phyloP scores from a whole-genome alignment of 2,888 invertebrate genomes.

The Cactoblastis cactorum region DNA sequence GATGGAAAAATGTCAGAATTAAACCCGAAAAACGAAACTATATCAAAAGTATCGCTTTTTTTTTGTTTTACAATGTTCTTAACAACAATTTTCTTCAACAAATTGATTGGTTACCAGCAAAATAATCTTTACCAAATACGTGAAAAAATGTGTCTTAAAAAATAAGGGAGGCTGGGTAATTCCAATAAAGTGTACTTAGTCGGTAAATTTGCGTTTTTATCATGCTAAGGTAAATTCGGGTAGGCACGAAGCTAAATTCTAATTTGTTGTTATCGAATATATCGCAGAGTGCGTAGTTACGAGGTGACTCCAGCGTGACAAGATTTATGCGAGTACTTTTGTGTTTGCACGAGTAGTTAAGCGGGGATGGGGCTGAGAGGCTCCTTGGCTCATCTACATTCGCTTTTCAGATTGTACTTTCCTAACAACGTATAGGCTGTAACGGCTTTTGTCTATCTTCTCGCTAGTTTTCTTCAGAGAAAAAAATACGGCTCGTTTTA shows the following conservation, averaged over 20 bases:
- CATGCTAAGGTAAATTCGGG: slow-evolving; percentile 38
- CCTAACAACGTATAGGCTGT: slow-evolving; percentile 57
- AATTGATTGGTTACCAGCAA: slow-evolving; percentile 18
- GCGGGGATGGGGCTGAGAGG: slow-evolving; percentile 36
- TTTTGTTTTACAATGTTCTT: too few species aligned
- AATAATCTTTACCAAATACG: slow-evolving; percentile 31
- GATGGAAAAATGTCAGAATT: too few species aligned
- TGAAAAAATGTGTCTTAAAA: slow-evolving; percentile 44
- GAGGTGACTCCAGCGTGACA: slow-evolving; percentile 66
- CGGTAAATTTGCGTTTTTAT: slow-evolving; percentile 52
- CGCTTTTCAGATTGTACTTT: slow-evolving; percentile 54
- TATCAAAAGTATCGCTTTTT: too few species aligned
- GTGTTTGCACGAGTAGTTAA: slow-evolving; percentile 76
- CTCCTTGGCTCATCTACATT: slow-evolving; percentile 70
- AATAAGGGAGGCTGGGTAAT: slow-evolving; percentile 50
- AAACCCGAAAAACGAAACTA: too few species aligned
- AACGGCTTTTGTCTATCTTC: slow-evolving; percentile 66
- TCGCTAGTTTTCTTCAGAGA: slow-evolving; percentile 66
- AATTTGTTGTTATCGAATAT: slow-evolving; percentile 69
- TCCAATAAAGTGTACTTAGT: slow-evolving; percentile 50
- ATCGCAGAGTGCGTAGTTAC: slow-evolving; percentile 55
- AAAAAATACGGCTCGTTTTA: slow-evolving; percentile 67
- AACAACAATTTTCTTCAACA: slow-evolving; percentile 12
- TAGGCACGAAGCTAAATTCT: slow-evolving; percentile 45
- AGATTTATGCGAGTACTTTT: slow-evolving; percentile 79